phyloP scores from a whole-genome alignment of 2,113 vertebrate species.

The Tetraodon nigroviridis region DNA sequence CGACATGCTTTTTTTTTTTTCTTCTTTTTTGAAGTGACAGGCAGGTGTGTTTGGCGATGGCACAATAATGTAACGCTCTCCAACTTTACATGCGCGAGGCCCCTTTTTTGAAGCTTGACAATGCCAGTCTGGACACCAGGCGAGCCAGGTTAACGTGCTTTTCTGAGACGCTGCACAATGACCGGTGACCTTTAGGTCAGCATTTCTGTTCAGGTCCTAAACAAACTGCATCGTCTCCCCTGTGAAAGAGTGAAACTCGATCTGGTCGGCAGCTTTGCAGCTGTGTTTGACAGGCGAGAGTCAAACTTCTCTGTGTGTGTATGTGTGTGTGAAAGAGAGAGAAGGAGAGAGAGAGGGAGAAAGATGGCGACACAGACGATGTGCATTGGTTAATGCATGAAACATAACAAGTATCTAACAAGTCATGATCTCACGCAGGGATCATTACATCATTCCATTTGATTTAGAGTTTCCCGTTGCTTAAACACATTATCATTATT shows the following conservation, averaged over 20 bases:
- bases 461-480: no score
- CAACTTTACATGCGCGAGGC: constrained; percentile 50
- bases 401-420: no score
- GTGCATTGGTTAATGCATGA: no score
- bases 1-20: constrained; percentile 8
- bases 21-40: constrained; percentile 26
- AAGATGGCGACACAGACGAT: no score
- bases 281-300: constrained; percentile 67
- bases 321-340: constrained; percentile 9
- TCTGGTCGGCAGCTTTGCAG: constrained; percentile 53
- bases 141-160: constrained; percentile 41
- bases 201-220: constrained; percentile 70
- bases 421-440: no score
- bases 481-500: no score
- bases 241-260: constrained; percentile 64
- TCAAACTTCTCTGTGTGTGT: not conserved
- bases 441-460: no score
- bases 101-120: constrained; percentile 61
- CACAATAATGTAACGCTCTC: constrained; percentile 34
- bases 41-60: constrained; percentile 74
- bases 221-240: constrained; percentile 64
- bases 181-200: constrained; percentile 58
- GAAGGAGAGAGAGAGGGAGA: not conserved
- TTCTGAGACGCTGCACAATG: constrained; percentile 64
- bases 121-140: constrained; percentile 49